Base-by-base conservation (phyloP, 2,797 vertebrate species). In the Leuciscus waleckii region DNA sequence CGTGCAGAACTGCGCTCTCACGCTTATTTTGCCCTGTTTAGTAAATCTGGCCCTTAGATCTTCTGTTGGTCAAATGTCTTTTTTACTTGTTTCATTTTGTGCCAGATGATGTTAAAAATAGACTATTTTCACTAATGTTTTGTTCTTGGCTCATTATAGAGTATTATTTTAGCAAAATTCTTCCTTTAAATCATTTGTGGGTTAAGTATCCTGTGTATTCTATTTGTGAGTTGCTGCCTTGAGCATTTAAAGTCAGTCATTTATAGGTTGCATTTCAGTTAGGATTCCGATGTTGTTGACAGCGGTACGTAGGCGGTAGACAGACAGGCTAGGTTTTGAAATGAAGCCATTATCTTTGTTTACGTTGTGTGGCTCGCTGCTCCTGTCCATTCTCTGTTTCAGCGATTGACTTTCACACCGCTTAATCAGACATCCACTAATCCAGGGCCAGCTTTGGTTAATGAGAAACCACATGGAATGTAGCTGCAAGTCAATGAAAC, bases 391-490 rank as follows among this genome's bases (percentile, higher is more conserved):
- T 81, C 49, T 70, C 37, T 23, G 39, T 65, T 74, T 73, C 41
- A 21, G 10, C 16, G 13, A 79, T 63, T 73, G 73, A 78, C 79
- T 82, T 69, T 29, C 51, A 49, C 23, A 58, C 63, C 1, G 23
- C 51, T 71, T 82, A 82, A 82, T 71, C 80, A 68, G 51, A 26
- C 61, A 61, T 75, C 13, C 32, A 2, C 67, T 79, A 54, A 79
- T 68, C 74, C 75, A 77, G 79, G 79, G 83, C 56, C 87, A 85
- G 41, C 11, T 32, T 49, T 70, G 63, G 85, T 89, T 87, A 87
- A 87, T 86, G 75, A 78, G n/a, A 87, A 81, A 82, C 75, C 74
- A 67, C 65, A 32, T 61, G 78, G 78, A 86, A 81, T 77, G 73
- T 14, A 16, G 26, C 43, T 49, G 26, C 29, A 83, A 88, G 56